A percentile compares a stretch with the other conserved stretches of the same genome.
These are phyloP conservation scores for Agrypnus murinus DNA, from an alignment of 2,888 invertebrate genomes.

Conservation along the genomic window DNA sequence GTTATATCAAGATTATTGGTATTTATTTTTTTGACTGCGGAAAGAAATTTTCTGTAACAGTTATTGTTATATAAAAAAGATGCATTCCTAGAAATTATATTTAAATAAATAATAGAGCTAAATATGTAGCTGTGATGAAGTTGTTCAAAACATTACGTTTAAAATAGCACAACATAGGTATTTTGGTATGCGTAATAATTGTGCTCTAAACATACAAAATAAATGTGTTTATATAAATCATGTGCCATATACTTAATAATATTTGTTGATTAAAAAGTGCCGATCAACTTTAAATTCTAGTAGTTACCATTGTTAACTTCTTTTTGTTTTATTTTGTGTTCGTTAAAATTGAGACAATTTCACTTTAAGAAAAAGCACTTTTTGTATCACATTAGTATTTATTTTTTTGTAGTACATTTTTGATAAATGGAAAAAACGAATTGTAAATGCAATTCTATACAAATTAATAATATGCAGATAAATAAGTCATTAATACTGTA, in stretches of 20 bases:
- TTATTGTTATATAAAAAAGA: not conserved
- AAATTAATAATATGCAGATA: no score
- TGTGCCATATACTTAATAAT: slow-evolving; percentile 13
- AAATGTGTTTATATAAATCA: slow-evolving; percentile 1
- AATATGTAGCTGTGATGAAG: slow-evolving; percentile 16
- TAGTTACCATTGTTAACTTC: no score
- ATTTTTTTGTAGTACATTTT: no score
- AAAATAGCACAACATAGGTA: slow-evolving; percentile 6
- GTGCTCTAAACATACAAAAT: slow-evolving; percentile 6
- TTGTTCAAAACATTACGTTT: slow-evolving; percentile 17
- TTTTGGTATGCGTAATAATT: not conserved
- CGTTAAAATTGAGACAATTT: no score
- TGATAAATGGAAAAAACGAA: no score
- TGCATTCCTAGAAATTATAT: slow-evolving; percentile 22
- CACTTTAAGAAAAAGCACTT: no score
- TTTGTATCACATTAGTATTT: no score
- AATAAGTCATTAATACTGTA: no score
- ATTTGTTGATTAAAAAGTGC: not conserved
- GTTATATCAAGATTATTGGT: not conserved
- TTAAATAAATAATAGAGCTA: slow-evolving; percentile 22
- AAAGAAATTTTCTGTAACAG: not conserved
- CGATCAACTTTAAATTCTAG: no score
- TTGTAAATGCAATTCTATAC: no score
- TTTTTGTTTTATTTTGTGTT: no score
- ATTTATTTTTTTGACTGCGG: not conserved